A percentile compares a stretch with the other conserved stretches of the same genome.
These are phyloP conservation scores for Cynoglossus semilaevis DNA, from an alignment of 2,113 vertebrate species.

Conservation along the genomic window DNA sequence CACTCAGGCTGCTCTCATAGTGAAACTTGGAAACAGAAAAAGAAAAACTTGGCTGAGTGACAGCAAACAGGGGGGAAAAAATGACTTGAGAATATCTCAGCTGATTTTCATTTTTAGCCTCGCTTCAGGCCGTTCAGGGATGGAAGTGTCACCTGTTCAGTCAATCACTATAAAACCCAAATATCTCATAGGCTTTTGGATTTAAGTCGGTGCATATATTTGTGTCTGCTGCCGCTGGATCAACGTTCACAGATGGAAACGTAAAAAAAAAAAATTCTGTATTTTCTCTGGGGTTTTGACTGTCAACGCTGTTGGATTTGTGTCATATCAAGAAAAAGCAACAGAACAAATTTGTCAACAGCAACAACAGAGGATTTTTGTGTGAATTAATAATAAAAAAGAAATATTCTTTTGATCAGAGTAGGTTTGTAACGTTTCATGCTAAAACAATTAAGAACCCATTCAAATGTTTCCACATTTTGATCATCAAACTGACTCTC, in stretches of 20 bases:
- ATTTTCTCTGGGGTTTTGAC: no score
- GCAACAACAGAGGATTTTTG: no score
- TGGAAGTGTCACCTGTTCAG: not conserved
- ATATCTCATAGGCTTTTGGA: not conserved
- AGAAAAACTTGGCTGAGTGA: not conserved
- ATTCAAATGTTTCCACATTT: no score
- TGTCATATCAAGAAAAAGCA: no score
- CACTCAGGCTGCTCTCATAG: not conserved
- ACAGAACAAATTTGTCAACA: no score
- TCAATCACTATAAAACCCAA: not conserved
- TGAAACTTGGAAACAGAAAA: not conserved
- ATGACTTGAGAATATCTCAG: not conserved
- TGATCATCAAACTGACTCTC: no score
- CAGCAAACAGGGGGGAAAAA: not conserved
- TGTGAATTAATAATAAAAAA: no score
- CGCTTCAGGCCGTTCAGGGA: not conserved
- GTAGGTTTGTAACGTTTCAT: no score
- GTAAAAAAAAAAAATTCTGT: no score
- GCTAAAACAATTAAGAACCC: no score
- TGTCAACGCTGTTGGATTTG: no score
- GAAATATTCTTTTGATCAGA: no score
- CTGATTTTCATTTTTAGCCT: conserved; percentile 1
- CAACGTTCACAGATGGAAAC: not conserved
- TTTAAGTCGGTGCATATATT: not conserved
- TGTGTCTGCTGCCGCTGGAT: not conserved